Percentiles rank a stretch among this genome's conserved stretches.
Evolutionary conservation across 1,140 invertebrate genomes (phyloP).

Genomic region (Drosophila mojavensis): DNA sequence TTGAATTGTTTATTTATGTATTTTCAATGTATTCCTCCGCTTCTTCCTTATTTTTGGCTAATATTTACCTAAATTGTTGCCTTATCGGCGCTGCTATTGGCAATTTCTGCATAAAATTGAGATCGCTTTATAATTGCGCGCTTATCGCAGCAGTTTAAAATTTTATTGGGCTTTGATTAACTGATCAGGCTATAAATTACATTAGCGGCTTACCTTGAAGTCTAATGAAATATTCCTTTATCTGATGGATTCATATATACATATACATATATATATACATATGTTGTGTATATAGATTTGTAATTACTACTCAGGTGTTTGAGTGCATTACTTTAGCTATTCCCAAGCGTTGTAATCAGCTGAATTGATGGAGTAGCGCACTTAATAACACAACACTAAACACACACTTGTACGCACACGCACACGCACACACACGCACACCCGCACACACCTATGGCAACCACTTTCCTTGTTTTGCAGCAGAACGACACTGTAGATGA

Average conservation of each 20-base stretch:
- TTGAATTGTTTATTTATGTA: constrained; percentile 14
- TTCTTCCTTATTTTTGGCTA: neutral
- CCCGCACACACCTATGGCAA: constrained; percentile 9
- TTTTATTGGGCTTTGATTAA: neutral
- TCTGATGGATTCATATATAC: neutral
- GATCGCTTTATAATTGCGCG: constrained; percentile 48
- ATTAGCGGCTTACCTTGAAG: constrained; percentile 4
- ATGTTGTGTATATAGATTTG: too few relatives aligned
- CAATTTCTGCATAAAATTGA: constrained; percentile 1
- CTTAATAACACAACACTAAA: constrained; percentile 36
- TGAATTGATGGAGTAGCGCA: constrained; percentile 31
- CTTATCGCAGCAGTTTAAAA: constrained; percentile 43
- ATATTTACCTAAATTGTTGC: constrained; percentile 15
- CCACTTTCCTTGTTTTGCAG: constrained; percentile 32
- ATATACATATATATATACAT: too few relatives aligned
- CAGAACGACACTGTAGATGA: constrained; percentile 13
- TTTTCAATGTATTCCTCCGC: neutral
- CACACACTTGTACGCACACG: constrained; percentile 13
- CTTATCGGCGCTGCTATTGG: constrained; percentile 8
- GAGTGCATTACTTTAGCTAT: constrained; percentile 16
- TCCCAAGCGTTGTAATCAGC: constrained; percentile 28
- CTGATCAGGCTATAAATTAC: neutral
- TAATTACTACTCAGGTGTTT: neutral
- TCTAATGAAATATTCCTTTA: constrained; percentile 18
- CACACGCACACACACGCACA: constrained; percentile 22